Percentiles rank a stretch among this genome's conserved stretches.
phyloP scores from a whole-genome alignment of 92 coral and sea anemone genomes.

The Porites evermanni region DNA sequence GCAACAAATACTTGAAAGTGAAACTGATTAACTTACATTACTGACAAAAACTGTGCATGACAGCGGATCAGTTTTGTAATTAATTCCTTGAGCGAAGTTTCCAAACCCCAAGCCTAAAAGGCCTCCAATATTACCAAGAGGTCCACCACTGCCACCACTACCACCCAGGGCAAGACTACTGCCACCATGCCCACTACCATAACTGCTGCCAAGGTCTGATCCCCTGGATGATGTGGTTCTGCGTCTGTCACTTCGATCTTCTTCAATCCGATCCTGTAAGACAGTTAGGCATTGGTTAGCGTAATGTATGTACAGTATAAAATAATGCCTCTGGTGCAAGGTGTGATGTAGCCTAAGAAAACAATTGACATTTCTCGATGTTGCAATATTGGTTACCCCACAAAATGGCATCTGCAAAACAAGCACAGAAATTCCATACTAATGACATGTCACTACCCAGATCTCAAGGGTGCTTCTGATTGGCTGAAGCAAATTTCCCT shows the following conservation, averaged over 20 bases:
- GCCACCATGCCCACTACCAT: conserved; percentile 28
- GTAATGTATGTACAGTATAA: too few relatives aligned
- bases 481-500: too few relatives aligned
- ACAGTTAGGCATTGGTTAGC: neutral
- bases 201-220: conserved; percentile 22
- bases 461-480: too few relatives aligned
- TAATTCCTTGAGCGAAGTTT: conserved; percentile 58
- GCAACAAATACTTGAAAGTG: neutral
- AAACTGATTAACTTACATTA: conserved; percentile 73
- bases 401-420: too few relatives aligned
- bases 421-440: too few relatives aligned
- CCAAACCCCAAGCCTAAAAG: conserved; percentile 71
- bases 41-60: conserved; percentile 96
- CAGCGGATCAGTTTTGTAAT: conserved; percentile 73
- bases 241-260: conserved; percentile 66
- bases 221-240: conserved; percentile 51
- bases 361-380: too few relatives aligned
- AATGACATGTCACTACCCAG: too few relatives aligned
- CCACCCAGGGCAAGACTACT: conserved; percentile 24
- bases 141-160: conserved; percentile 19
- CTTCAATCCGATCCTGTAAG: conserved; percentile 82
- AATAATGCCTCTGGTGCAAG: neutral
- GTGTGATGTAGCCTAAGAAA: too few relatives aligned
- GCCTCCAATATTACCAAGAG: conserved; percentile 52
- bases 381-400: too few relatives aligned